Evolutionary conservation across 2,888 invertebrate species (phyloP).

Genomic region (Cosmopolites sordidus): DNA sequence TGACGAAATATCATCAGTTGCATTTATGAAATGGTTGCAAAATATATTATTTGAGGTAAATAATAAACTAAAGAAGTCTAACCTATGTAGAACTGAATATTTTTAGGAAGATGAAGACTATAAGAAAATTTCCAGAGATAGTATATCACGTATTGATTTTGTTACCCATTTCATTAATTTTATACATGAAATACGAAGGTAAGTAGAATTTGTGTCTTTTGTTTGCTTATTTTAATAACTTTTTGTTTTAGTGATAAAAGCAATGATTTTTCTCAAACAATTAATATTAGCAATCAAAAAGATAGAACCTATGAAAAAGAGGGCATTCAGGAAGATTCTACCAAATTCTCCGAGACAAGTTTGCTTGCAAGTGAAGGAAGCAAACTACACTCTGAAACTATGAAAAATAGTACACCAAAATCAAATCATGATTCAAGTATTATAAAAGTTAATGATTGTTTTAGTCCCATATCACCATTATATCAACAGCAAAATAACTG

Average conservation of each 20-base stretch:
- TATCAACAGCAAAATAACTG: conserved; percentile 32
- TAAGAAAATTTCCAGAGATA: conserved; percentile 22
- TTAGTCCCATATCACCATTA: conserved; percentile 40
- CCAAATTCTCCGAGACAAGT: no score
- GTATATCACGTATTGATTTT: conserved; percentile 40
- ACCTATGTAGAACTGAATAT: conserved; percentile 7
- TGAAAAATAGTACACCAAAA: conserved; percentile 32
- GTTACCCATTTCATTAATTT: conserved; percentile 44
- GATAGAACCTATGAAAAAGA: no score
- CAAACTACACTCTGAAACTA: not conserved
- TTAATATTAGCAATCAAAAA: not conserved
- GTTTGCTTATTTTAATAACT: not conserved
- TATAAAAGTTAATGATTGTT: conserved; percentile 21
- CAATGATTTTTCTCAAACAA: not conserved
- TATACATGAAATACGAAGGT: conserved; percentile 42
- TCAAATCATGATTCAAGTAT: conserved; percentile 11
- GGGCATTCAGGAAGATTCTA: no score
- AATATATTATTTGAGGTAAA: conserved; percentile 48
- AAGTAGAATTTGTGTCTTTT: conserved; percentile 18
- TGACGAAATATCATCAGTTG: conserved; percentile 46
- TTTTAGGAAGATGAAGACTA: conserved; percentile 24
- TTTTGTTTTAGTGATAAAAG: not conserved
- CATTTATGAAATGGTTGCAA: conserved; percentile 51
- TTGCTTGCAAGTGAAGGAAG: not conserved
- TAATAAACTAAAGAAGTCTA: conserved; percentile 3